Conservation (phyloP, 2,797 vertebrate genomes). For the Amblyopsis hoosieri region DNA sequence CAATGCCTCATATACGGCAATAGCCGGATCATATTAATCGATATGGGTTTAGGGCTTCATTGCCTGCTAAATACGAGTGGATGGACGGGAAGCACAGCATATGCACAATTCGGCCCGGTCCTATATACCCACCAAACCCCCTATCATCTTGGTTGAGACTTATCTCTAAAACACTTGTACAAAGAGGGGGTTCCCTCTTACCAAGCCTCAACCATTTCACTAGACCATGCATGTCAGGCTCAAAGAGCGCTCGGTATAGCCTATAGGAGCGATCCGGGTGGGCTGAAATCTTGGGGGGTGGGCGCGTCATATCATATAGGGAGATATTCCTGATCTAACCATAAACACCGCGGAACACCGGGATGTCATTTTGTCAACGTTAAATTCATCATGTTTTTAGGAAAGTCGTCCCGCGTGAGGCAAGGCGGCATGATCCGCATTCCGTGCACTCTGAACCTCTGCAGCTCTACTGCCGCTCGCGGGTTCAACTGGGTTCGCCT, state of each 20-base stretch:
- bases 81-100: background rate
- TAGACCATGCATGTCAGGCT: constrained; percentile 17
- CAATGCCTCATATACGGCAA: background rate
- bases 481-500: constrained; percentile 56
- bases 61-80: background rate
- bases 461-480: constrained; percentile 30
- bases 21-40: background rate
- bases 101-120: no score
- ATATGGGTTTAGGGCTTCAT: background rate
- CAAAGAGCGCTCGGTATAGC: background rate
- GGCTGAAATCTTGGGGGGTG: background rate
- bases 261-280: background rate
- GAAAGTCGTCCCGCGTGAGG: no score
- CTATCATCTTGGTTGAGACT: no score
- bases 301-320: no score
- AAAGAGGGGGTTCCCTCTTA: constrained; percentile 4
- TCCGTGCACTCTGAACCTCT: constrained; percentile 35
- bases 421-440: no score
- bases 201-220: constrained; percentile 62
- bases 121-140: no score
- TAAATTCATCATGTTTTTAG: no score
- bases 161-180: background rate
- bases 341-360: no score
- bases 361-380: no score
- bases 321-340: no score